Base-by-base conservation (phyloP, 2,113 vertebrate genomes). In the Labrus mixtus region DNA sequence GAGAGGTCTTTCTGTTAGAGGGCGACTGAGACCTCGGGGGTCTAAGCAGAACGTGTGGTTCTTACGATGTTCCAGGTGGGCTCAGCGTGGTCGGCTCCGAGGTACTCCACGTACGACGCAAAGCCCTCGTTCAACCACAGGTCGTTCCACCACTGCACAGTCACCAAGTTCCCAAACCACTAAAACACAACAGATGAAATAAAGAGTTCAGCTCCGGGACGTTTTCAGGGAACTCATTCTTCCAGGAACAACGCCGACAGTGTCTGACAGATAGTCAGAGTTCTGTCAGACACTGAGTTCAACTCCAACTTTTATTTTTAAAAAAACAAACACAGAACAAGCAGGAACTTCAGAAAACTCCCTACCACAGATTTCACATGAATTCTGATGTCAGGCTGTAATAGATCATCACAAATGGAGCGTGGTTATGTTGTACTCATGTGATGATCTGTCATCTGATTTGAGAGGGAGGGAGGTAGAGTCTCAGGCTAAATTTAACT, bases 101-200 rank as follows among this genome's bases (percentile, higher is more conserved):
- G 94, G 78, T 97, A 99, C 73, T 97, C 94, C 60, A 99, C 97
- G 0, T 99, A 99, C 0, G 96, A 96, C 0, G 97, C 97, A 0
- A 99, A 99, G 17, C 97, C 97, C 69, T 99, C 97, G 0, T 99
- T 99, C 79, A 99, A 87, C 97, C 97, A 99, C 73, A 99, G 87
- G 86, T 98, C 97, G 0, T 97, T 98, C 97, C 97, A 99, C 97
- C 97, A 99, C 4, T 36, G 88, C 85, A 99, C 69, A 0, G 97
- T 99, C 82, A 99, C 97, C 73, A 98, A 91, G 90, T 99, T 98
- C 53, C 97, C 97, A 15, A 99, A 99, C 97, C 97, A 99, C 97
- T 99, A 60, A 82, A 12, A 51, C 46, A 82, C 22, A 37, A 4
- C 29, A 43, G 41, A 2, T 23, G 12, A 29, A 23, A 61, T 58